Base-by-base conservation (phyloP, 2,888 invertebrate species). In the Anarsia innoxiella region DNA sequence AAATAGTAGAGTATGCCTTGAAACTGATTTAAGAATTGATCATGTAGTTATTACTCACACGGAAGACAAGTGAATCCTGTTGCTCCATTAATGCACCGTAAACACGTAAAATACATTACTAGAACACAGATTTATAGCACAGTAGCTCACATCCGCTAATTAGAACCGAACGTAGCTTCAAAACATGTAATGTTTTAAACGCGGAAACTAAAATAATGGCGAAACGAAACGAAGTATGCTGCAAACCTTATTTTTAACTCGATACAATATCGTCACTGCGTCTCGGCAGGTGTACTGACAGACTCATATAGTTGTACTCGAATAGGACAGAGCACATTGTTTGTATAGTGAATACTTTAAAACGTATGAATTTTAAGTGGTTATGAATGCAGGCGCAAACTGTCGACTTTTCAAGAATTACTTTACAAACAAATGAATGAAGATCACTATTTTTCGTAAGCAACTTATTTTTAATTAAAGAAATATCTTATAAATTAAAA, bases 171-270 rank as follows among this genome's bases (percentile, higher is more conserved):
- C 45, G 30, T 44, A 46, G 58, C 59, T 59, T 51, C 37, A 5
- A 23, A 31, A 32, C 11, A 23, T 10, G 19, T n/a, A 16, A 16
- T 13, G 10, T 42, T 31, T 36, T 47, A 41, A 47, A 54, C 48
- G 51, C 62, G 63, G 66, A 67, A 66, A 62, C 51, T 45, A 45
- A 57, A 66, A 49, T 53, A 49, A 53, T 43, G 39, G 19, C 12
- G 23, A 12, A 23, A 23, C 32, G 10, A 13, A 15, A 34, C 26
- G 49, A 47, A 57, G 54, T 53, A 46, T 54, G 44, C 37, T 35
- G 28, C 40, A 50, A 50, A 48, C 42, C 44, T 56, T 53, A 56
- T 55, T 51, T 58, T 57, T 54, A 55, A 54, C 35, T 34, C 47
- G 44, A 49, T 48, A 51, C 48, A 51, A 47, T 49, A 55, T 51